phyloP scores from a whole-genome alignment of 2,797 vertebrate species.

The Pyrocephalus nanus region DNA sequence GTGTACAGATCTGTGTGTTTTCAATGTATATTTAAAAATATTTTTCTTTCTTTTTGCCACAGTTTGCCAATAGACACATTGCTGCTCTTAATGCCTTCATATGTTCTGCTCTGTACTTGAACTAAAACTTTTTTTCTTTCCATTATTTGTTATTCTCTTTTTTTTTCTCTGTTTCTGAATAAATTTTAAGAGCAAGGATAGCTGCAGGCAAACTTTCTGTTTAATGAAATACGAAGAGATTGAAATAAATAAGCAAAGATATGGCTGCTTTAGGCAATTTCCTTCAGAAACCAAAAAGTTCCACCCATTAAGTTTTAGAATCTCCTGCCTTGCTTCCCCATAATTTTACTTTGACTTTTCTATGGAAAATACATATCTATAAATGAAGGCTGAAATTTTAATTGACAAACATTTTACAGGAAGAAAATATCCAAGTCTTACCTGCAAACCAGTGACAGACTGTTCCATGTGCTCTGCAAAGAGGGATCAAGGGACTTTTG shows the following conservation, averaged over 20 bases:
- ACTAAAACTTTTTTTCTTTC: neutral
- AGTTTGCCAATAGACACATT: neutral
- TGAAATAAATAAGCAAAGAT: neutral
- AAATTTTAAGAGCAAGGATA: neutral
- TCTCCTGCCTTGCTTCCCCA: neutral
- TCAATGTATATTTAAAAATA: neutral
- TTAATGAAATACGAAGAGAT: neutral
- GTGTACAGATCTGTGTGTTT: neutral
- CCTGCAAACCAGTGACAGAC: conserved; percentile 9
- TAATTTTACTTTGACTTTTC: neutral
- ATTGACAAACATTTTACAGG: neutral
- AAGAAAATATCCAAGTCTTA: conserved; percentile 12
- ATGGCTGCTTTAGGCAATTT: neutral
- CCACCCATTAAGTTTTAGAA: neutral
- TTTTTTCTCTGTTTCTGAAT: neutral
- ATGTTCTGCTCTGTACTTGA: neutral
- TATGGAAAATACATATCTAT: neutral
- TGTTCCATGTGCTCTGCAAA: conserved; percentile 11
- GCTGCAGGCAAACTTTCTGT: neutral
- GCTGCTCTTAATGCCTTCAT: neutral
- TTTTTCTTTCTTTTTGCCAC: neutral
- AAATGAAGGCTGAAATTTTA: neutral
- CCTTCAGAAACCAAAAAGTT: neutral
- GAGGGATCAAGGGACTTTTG: neutral
- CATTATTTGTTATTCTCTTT: neutral